Evolutionary conservation across 2,888 invertebrate genomes (phyloP).

Genomic region (Melinaea menophilus): DNA sequence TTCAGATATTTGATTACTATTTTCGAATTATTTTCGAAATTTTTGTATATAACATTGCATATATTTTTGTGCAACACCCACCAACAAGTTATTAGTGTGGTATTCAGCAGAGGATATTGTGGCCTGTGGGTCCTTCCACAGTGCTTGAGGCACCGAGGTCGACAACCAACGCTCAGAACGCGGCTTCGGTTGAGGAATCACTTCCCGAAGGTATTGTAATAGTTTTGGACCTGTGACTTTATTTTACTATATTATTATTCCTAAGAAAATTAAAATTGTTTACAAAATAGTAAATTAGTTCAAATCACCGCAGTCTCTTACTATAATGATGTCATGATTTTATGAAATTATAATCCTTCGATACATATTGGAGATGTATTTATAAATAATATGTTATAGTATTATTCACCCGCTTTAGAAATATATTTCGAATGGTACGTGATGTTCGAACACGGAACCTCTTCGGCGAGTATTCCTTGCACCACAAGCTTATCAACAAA

Average conservation of each 20-base stretch:
- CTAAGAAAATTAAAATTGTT: too few species aligned
- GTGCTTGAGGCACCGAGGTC: constrained; percentile 84
- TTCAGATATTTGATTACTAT: too few species aligned
- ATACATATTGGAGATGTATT: too few species aligned
- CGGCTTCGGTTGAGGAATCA: constrained; percentile 81
- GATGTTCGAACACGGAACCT: constrained; percentile 91
- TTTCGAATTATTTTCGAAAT: neutral
- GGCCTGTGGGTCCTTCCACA: constrained; percentile 83
- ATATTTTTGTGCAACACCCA: constrained; percentile 49
- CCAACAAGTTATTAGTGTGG: constrained; percentile 88
- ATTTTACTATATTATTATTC: too few species aligned
- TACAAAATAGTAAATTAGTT: too few species aligned
- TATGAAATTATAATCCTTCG: too few species aligned
- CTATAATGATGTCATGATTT: too few species aligned
- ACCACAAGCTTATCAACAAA: constrained; percentile 82
- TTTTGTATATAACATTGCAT: neutral
- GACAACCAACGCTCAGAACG: constrained; percentile 90
- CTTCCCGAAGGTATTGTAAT: constrained; percentile 79
- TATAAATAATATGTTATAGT: too few species aligned
- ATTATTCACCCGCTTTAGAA: constrained; percentile 75
- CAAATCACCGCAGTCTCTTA: too few species aligned
- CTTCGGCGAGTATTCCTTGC: constrained; percentile 87
- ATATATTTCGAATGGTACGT: constrained; percentile 94
- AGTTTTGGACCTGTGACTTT: constrained; percentile 78
- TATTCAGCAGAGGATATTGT: constrained; percentile 89